phyloP scores from a whole-genome alignment of 1,140 invertebrate species.

The Drosophila bocki region DNA sequence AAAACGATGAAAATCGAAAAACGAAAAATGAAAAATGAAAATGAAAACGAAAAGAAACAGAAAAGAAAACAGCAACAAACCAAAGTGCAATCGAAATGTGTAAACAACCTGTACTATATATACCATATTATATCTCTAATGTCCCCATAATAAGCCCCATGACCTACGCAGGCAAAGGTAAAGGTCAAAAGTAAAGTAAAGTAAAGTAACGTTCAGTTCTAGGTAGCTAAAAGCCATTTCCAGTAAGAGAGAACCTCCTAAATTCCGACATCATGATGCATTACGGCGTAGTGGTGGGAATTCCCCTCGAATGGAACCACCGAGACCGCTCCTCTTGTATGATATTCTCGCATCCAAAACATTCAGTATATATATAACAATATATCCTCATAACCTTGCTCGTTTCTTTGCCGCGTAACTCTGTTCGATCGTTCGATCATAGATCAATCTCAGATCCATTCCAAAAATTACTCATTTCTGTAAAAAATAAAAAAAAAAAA shows the following conservation, averaged over 20 bases:
- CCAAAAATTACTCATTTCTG: conserved; percentile 25
- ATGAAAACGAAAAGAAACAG: conserved; percentile 11
- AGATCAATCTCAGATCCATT: conserved; percentile 33
- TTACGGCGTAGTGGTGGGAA: conserved; percentile 25
- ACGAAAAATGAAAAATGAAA: conserved; percentile 1
- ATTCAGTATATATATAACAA: conserved; percentile 1
- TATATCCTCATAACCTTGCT: conserved; percentile 24
- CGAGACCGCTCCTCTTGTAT: conserved; percentile 37
- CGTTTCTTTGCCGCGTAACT: conserved; percentile 36
- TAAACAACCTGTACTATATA: conserved; percentile 30
- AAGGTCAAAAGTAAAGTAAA: conserved; percentile 8
- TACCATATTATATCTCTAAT: conserved; percentile 1
- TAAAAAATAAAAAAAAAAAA: neutral
- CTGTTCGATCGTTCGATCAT: conserved; percentile 28
- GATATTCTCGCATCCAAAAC: conserved; percentile 34
- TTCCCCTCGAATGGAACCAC: conserved; percentile 1
- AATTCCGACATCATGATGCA: conserved; percentile 28
- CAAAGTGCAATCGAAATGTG: conserved; percentile 57
- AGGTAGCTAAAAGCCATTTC: conserved; percentile 38
- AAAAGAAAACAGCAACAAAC: conserved; percentile 71
- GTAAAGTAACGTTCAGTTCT: conserved; percentile 28
- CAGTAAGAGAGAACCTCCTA: conserved; percentile 32
- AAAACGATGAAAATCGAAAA: conserved; percentile 22
- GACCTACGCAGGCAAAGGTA: conserved; percentile 27
- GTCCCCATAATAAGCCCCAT: conserved; percentile 6